Evolutionary conservation across 2,888 invertebrate genomes (phyloP), one percentile per base, ranked within the genome.

Genomic region (Ophion costatus): DNA sequence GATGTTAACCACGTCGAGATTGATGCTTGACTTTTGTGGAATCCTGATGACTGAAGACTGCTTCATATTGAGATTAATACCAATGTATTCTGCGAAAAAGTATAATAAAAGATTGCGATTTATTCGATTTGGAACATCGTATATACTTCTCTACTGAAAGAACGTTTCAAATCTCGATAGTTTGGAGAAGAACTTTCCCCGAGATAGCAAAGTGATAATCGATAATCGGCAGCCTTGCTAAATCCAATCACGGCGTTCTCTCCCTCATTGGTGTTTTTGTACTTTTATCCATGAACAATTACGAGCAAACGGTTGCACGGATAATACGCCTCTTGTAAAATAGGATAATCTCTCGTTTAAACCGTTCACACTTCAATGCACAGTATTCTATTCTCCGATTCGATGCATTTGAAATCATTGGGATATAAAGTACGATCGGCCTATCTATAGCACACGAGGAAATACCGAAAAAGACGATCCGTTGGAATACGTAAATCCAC

Each of bases 301-400:
- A 57, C 64, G 20, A 56, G 76, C 75, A 80, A 85, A 82, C 82
- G 79, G 71, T 85, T 79, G 82, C 70, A 71, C 75, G 84, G 78
- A 78, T 57, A 73, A 38, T 78, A 69, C 61, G 59, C 38, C 64
- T 61, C 73, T 57, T 29, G 56, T 61, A 75, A 84, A 84, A 79
- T 70, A 59, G 75, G 78, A 63, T 64, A 75, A 78, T 57, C 69
- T 66, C 67, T 51, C 67, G 51, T 80, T 73, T 29, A 45, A 71
- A 63, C 64, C 70, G 59, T n/a, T 17, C 80, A 56, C 22, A 57
- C 83, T 51, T 42, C n/a, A 56, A 51, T 29, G 7, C 4, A 9
- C 17, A 29, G 24, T 64, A 64, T 17, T 9, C 29, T 64, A 17
- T 17, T 17, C 51, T 17, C 17, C 51, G 4, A 14, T 17, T 17